phyloP scores from a whole-genome alignment of 2,888 invertebrate genomes.

The Apocheima hispidaria region DNA sequence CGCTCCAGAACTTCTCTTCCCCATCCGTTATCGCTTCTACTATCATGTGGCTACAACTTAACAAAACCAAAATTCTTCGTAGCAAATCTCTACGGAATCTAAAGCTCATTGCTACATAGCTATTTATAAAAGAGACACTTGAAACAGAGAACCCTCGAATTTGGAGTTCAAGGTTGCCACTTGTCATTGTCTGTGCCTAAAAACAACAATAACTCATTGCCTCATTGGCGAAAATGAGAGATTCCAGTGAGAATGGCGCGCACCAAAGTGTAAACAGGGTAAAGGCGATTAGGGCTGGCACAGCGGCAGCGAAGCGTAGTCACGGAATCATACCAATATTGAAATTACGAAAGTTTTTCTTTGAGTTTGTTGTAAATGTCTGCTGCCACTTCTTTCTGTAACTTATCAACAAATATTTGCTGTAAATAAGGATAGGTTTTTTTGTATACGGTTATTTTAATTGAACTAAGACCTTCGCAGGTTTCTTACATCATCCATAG shows the following conservation, averaged over 20 bases:
- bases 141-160: slow-evolving; percentile 4
- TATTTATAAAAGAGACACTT: not conserved
- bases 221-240: slow-evolving; percentile 39
- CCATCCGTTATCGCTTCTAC: too few relatives aligned
- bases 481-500: too few relatives aligned
- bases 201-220: slow-evolving; percentile 36
- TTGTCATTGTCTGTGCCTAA: slow-evolving; percentile 26
- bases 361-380: not conserved
- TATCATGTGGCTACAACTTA: too few relatives aligned
- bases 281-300: slow-evolving; percentile 30
- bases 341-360: not conserved
- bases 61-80: not conserved
- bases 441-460: too few relatives aligned
- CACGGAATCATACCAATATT: not conserved
- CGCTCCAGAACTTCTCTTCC: too few relatives aligned
- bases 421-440: too few relatives aligned
- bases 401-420: too few relatives aligned
- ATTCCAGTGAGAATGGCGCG: slow-evolving; percentile 27
- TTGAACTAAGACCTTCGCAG: too few relatives aligned
- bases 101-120: slow-evolving; percentile 8
- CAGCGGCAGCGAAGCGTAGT: not conserved
- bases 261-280: slow-evolving; percentile 27
- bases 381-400: not conserved
- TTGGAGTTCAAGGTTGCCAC: slow-evolving; percentile 28
- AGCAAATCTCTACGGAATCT: slow-evolving; percentile 5